These are phyloP conservation scores for Prionailurus viverrinus DNA, from an alignment of 2,113 vertebrate genomes.

Conservation along the genomic window DNA sequence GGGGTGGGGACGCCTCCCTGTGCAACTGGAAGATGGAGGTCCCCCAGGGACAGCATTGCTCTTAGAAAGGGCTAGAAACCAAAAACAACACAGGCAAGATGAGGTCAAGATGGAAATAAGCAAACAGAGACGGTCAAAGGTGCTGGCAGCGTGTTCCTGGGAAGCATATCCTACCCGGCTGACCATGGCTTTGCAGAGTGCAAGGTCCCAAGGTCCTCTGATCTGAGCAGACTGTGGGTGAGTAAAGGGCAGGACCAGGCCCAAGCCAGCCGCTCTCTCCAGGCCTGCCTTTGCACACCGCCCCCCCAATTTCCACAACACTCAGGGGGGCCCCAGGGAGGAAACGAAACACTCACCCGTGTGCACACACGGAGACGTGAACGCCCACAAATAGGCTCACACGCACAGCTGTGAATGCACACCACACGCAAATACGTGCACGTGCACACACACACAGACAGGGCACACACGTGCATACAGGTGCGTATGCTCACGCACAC, in stretches of 20 bases:
- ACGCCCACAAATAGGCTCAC: too few relatives aligned
- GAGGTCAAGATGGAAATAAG: fast-evolving
- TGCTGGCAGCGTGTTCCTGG: fast-evolving
- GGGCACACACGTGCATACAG: neutral
- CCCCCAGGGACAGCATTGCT: fast-evolving
- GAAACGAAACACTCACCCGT: fast-evolving
- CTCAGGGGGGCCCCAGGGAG: fast-evolving
- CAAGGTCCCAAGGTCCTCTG: neutral
- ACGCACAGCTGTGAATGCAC: fast-evolving
- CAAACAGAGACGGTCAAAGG: neutral
- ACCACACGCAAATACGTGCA: neutral
- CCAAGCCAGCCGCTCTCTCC: fast-evolving
- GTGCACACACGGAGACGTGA: neutral
- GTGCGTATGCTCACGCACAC: fast-evolving
- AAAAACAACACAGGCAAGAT: neutral
- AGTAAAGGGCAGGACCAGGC: fast-evolving
- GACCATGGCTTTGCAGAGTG: neutral
- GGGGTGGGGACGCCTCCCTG: fast-evolving
- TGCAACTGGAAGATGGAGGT: fast-evolving
- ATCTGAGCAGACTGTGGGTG: neutral
- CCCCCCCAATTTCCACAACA: fast-evolving
- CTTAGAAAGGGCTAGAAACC: neutral
- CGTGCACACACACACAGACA: too few relatives aligned
- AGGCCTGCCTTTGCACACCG: neutral
- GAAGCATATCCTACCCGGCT: fast-evolving